Conservation (phyloP, 92 coral and sea anemone genomes). For the Actinernus sp. region DNA sequence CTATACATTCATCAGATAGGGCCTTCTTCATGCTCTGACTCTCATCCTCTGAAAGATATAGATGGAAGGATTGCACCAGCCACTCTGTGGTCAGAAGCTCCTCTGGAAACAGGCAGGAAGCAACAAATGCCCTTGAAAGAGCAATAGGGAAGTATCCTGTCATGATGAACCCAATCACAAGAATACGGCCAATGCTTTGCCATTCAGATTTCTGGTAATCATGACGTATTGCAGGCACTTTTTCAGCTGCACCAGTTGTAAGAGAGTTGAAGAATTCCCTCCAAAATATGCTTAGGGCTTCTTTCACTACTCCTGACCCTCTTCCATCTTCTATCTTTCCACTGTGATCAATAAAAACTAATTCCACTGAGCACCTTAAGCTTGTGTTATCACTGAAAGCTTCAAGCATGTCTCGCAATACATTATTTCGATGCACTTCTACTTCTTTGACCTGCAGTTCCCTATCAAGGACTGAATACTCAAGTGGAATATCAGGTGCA, state of each 20-base stretch:
- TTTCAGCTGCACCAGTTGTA: slow-evolving; percentile 34
- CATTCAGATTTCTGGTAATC: slow-evolving; percentile 31
- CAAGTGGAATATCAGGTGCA: too few relatives aligned
- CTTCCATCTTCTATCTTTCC: slow-evolving; percentile 9
- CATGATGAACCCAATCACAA: slow-evolving; percentile 13
- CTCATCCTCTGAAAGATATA: too few relatives aligned
- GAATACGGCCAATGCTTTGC: slow-evolving; percentile 15
- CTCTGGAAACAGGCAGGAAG: slow-evolving; percentile 7
- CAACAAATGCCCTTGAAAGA: slow-evolving; percentile 5
- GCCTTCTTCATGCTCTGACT: too few relatives aligned
- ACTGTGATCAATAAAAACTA: slow-evolving; percentile 15
- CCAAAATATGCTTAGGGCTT: slow-evolving; percentile 27
- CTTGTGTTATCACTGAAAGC: slow-evolving; percentile 1
- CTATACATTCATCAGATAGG: too few relatives aligned
- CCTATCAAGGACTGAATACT: too few relatives aligned
- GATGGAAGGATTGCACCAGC: too few relatives aligned
- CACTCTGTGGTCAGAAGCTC: too few relatives aligned
- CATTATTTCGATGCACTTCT: slow-evolving; percentile 6
- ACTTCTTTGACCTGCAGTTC: slow-evolving; percentile 18
- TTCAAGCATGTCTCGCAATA: slow-evolving; percentile 6
- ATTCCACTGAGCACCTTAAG: neutral
- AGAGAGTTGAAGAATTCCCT: slow-evolving; percentile 14
- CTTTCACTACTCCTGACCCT: slow-evolving; percentile 16
- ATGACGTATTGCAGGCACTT: slow-evolving; percentile 27
- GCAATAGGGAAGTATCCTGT: slow-evolving; percentile 1